Conservation (phyloP, 2,113 vertebrate genomes). For the Todiramphus chloris region DNA sequence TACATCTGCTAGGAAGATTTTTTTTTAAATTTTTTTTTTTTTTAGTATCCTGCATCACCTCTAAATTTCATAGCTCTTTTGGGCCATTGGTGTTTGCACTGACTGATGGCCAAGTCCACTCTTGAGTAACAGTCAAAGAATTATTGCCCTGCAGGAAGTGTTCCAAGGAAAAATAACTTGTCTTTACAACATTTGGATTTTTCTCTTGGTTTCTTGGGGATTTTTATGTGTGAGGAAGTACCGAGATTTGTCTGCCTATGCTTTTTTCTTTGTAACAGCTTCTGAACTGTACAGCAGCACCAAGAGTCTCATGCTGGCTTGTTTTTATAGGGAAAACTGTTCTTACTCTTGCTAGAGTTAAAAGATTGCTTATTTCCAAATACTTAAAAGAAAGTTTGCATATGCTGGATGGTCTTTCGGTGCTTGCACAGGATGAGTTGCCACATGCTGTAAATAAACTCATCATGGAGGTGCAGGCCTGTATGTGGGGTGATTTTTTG, state of each 20-base stretch:
- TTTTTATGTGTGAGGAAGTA: neutral
- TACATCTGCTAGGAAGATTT: slow-evolving; percentile 28
- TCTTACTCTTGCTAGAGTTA: neutral
- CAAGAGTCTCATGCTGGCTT: neutral
- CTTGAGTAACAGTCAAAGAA: neutral
- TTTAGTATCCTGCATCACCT: neutral
- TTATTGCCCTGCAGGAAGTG: neutral
- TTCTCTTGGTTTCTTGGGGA: neutral
- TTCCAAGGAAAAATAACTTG: neutral
- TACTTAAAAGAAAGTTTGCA: neutral
- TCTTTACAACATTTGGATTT: neutral
- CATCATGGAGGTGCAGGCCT: neutral
- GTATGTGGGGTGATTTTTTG: neutral
- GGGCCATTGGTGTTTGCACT: neutral
- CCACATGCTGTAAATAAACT: neutral
- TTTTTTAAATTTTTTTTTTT: neutral
- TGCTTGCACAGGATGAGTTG: neutral
- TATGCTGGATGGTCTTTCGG: neutral
- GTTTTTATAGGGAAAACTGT: neutral
- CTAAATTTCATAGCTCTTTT: slow-evolving; percentile 25
- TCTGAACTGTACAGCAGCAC: neutral
- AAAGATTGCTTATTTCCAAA: neutral
- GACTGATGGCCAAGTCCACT: neutral
- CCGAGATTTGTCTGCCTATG: neutral
- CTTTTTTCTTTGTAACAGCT: neutral